Percentiles rank a stretch among this genome's conserved stretches.
Conservation (phyloP, 1,140 invertebrate species). For the Psix sp. region DNA sequence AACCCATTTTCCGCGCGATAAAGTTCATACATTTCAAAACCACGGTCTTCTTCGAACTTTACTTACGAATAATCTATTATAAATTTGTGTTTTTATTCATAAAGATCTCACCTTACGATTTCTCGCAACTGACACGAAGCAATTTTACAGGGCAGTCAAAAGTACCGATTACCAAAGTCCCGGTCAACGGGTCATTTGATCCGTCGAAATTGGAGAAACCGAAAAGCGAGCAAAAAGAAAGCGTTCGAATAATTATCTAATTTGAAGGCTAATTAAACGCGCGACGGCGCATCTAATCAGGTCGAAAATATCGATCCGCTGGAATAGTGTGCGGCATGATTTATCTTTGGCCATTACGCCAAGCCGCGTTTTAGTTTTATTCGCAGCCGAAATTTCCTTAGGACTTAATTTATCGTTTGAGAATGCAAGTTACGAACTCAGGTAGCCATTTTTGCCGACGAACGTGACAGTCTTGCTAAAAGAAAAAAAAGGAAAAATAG, state of each 20-base stretch:
- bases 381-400: conserved; percentile 35
- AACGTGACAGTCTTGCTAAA: conserved; percentile 37
- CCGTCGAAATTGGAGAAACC: too few species aligned
- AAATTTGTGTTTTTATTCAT: too few species aligned
- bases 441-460: conserved; percentile 42
- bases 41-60: too few species aligned
- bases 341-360: conserved; percentile 42
- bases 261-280: conserved; percentile 18
- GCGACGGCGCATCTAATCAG: conserved; percentile 18
- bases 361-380: conserved; percentile 30
- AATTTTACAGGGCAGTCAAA: too few species aligned
- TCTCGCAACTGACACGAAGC: too few species aligned
- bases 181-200: too few species aligned
- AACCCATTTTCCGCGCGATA: too few species aligned
- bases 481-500: conserved; percentile 19
- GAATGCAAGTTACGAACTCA: conserved; percentile 45
- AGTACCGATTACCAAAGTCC: too few species aligned
- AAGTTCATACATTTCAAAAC: too few species aligned
- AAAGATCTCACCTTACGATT: too few species aligned
- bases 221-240: background rate
- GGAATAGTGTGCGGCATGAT: conserved; percentile 21
- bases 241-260: background rate
- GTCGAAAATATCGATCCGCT: conserved; percentile 40
- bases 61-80: too few species aligned
- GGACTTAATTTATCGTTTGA: conserved; percentile 39